phyloP scores from a whole-genome alignment of 2,888 invertebrate genomes.

The Hypena proboscidalis region DNA sequence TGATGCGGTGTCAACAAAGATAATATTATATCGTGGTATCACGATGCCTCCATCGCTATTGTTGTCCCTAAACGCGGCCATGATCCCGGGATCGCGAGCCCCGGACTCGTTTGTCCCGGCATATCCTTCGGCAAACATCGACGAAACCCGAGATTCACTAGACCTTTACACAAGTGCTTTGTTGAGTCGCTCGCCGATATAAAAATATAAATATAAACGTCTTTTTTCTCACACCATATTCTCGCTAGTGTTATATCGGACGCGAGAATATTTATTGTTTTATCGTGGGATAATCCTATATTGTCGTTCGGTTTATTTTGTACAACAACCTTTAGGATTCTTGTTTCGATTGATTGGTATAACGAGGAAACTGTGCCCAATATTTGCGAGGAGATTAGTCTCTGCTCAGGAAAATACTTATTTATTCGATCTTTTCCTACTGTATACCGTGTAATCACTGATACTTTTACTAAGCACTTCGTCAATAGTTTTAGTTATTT shows the following conservation, averaged over 20 bases:
- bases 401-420: not conserved
- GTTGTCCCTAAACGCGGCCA: constrained; percentile 73
- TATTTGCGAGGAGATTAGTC: constrained; percentile 5
- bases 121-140: constrained; percentile 82
- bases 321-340: constrained; percentile 28
- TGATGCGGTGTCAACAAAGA: constrained; percentile 80
- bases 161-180: constrained; percentile 79
- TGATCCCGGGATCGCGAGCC: constrained; percentile 73
- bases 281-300: constrained; percentile 45
- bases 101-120: constrained; percentile 79
- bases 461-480: no score
- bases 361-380: constrained; percentile 23
- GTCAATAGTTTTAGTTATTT: no score
- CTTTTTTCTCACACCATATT: constrained; percentile 49
- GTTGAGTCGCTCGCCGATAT: constrained; percentile 64
- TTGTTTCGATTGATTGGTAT: constrained; percentile 34
- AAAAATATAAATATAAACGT: constrained; percentile 71
- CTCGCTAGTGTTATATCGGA: constrained; percentile 39
- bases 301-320: constrained; percentile 35
- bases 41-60: constrained; percentile 73
- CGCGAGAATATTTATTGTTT: constrained; percentile 57
- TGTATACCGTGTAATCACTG: no score
- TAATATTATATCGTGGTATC: constrained; percentile 80
- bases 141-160: constrained; percentile 78
- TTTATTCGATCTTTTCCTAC: no score